Percentiles rank a stretch among this genome's conserved stretches.
phyloP scores from a whole-genome alignment of 2,888 invertebrate species.

The Notodonta ziczac region DNA sequence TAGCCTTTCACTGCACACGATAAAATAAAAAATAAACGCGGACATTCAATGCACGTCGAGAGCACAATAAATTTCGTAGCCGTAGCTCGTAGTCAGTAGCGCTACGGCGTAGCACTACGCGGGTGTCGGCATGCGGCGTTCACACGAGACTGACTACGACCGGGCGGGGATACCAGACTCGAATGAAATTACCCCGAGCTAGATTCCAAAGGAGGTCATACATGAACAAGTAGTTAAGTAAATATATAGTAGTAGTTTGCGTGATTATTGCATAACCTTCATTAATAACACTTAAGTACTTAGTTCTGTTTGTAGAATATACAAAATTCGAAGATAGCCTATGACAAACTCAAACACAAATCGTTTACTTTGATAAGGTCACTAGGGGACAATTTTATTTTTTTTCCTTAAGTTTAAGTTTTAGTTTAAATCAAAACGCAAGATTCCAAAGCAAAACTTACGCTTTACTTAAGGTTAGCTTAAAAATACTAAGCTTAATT shows the following conservation, averaged over 20 bases:
- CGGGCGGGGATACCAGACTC: constrained; percentile 55
- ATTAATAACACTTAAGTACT: neutral
- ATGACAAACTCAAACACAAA: no score
- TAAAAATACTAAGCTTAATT: neutral
- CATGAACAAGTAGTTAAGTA: no score
- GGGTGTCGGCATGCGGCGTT: constrained; percentile 48
- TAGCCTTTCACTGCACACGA: constrained; percentile 38
- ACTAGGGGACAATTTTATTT: no score
- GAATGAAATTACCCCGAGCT: constrained; percentile 49
- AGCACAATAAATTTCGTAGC: constrained; percentile 33
- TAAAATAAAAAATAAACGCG: constrained; percentile 28
- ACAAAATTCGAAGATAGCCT: no score
- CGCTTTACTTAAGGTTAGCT: no score
- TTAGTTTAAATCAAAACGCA: no score
- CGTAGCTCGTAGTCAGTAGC: constrained; percentile 49
- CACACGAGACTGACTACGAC: constrained; percentile 53
- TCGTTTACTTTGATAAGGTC: no score
- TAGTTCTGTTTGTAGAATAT: neutral
- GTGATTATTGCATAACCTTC: neutral
- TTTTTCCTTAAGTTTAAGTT: no score
- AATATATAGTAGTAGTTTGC: no score
- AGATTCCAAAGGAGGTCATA: neutral
- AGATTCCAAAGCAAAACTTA: no score
- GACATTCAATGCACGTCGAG: constrained; percentile 27
- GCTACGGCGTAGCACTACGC: constrained; percentile 59